A percentile compares a stretch with the other conserved stretches of the same genome.
Conservation (phyloP, 1,140 invertebrate species). For the Caenorhabditis briggsae region DNA sequence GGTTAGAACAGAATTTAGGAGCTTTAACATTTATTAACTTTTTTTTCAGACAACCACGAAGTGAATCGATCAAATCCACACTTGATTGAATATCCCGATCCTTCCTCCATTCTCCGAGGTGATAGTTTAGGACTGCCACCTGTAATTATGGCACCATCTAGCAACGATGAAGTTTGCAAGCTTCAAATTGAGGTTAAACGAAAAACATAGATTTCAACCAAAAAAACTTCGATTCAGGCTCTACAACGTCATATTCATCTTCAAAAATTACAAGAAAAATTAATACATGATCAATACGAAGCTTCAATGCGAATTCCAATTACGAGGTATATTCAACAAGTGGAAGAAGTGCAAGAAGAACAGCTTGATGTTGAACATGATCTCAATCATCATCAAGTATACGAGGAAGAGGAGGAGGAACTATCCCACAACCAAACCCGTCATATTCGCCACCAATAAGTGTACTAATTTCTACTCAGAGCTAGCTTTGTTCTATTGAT, state of each 20-base stretch:
- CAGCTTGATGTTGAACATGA: conserved; percentile 25
- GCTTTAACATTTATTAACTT: neutral
- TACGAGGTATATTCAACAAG: conserved; percentile 25
- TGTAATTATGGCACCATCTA: conserved; percentile 27
- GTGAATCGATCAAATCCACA: conserved; percentile 36
- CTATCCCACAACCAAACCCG: neutral
- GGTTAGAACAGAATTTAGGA: neutral
- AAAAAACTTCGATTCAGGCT: neutral
- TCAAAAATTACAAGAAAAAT: conserved; percentile 23
- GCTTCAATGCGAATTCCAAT: conserved; percentile 39
- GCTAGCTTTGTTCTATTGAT: neutral
- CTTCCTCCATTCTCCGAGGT: neutral
- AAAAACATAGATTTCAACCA: neutral
- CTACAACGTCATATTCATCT: conserved; percentile 47
- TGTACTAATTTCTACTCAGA: neutral
- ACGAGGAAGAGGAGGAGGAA: conserved; percentile 31
- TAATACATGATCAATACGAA: conserved; percentile 14
- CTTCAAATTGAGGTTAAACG: conserved; percentile 18
- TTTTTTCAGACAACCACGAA: conserved; percentile 7
- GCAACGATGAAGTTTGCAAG: conserved; percentile 34
- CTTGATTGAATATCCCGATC: conserved; percentile 30
- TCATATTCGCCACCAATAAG: conserved; percentile 24
- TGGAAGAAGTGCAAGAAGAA: conserved; percentile 40
- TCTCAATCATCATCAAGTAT: conserved; percentile 19
- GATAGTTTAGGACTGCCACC: conserved; percentile 2